phyloP scores from a whole-genome alignment of 1,140 invertebrate genomes.

The Sweltsa coloradensis region DNA sequence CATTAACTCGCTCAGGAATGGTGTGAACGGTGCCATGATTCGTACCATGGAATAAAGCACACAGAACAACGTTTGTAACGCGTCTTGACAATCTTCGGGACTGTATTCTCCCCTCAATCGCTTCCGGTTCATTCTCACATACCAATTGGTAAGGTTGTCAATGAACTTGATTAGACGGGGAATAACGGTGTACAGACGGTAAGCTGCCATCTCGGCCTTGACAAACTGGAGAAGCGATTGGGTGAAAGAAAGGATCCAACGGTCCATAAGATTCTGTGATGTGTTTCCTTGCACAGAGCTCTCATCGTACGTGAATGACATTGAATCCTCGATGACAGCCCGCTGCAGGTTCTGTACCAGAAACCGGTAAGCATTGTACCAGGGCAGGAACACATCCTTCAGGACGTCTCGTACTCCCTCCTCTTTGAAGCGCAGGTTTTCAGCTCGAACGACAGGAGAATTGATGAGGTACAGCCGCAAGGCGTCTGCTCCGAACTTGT shows the following conservation, averaged over 20 bases:
- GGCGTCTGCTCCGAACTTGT: conserved; percentile 95
- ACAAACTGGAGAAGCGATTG: conserved; percentile 82
- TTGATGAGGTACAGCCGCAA: conserved; percentile 93
- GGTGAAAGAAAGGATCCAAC: conserved; percentile 94
- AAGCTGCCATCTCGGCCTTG: conserved; percentile 85
- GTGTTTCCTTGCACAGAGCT: conserved; percentile 14
- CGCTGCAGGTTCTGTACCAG: conserved; percentile 77
- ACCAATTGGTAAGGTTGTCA: conserved; percentile 97
- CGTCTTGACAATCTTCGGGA: conserved; percentile 64
- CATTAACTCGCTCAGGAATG: conserved; percentile 93
- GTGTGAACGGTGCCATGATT: conserved; percentile 95
- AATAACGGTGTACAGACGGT: conserved; percentile 90
- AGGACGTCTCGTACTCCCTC: conserved; percentile 92
- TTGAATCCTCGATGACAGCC: conserved; percentile 24
- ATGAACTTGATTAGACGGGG: conserved; percentile 91
- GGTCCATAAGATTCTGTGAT: conserved; percentile 83
- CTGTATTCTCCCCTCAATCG: conserved; percentile 73
- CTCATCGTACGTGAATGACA: conserved; percentile 34
- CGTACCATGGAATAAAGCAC: conserved; percentile 82
- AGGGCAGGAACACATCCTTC: conserved; percentile 96
- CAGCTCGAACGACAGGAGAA: conserved; percentile 94
- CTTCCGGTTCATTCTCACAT: conserved; percentile 91
- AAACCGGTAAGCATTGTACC: conserved; percentile 98
- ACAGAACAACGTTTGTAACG: conserved; percentile 77
- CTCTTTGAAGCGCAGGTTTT: conserved; percentile 94